phyloP scores from a whole-genome alignment of 2,888 invertebrate genomes.

The Cephus runcator region DNA sequence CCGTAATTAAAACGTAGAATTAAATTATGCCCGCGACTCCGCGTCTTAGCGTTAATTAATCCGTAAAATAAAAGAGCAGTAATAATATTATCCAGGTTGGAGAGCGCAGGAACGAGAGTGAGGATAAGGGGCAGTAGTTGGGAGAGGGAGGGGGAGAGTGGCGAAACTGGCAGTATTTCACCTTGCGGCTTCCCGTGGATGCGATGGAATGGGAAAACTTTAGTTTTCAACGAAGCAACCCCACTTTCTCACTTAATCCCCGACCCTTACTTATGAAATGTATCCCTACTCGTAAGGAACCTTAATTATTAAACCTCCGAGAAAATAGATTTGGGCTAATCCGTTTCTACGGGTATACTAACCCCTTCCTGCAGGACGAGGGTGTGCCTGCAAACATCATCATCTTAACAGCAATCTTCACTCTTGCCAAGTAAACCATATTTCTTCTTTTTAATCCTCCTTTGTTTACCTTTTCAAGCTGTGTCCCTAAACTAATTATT shows the following conservation, averaged over 20 bases:
- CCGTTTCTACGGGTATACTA: background rate
- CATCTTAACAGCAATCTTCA: background rate
- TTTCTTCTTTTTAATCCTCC: background rate
- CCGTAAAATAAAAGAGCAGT: conserved; percentile 30
- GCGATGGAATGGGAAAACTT: conserved; percentile 29
- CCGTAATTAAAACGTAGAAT: conserved; percentile 39
- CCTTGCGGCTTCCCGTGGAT: conserved; percentile 13
- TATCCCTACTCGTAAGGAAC: conserved; percentile 11
- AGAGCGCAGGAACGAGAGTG: conserved; percentile 3
- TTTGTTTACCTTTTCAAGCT: background rate
- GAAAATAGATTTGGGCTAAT: background rate
- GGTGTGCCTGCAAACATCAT: background rate
- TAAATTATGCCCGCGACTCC: conserved; percentile 30
- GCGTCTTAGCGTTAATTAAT: conserved; percentile 40
- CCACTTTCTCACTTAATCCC: background rate
- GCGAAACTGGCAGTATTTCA: conserved; percentile 23
- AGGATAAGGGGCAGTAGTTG: background rate
- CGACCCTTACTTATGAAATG: conserved; percentile 20
- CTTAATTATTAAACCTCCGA: conserved; percentile 32
- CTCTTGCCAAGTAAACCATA: background rate
- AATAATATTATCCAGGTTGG: conserved; percentile 26
- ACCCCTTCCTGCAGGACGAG: background rate
- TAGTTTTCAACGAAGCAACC: conserved; percentile 19
- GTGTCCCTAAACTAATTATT: background rate
- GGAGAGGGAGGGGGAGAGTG: conserved; percentile 16